These are phyloP conservation scores for Branchellion lobata DNA, from an alignment of 2,888 invertebrate species.

Conservation along the genomic window DNA sequence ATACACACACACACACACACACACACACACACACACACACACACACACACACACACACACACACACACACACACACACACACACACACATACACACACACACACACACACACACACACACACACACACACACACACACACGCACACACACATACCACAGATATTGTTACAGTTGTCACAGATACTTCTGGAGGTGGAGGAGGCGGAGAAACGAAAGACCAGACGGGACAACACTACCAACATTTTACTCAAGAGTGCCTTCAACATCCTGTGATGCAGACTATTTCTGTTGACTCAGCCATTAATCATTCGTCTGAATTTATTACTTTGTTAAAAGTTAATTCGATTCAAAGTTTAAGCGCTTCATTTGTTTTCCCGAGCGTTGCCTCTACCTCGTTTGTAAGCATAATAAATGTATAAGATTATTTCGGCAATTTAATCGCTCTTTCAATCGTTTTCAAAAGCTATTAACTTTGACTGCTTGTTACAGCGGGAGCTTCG, in stretches of 20 bases:
- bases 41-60: slow-evolving; percentile 20
- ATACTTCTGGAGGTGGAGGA: neutral
- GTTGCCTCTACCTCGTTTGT: too few relatives aligned
- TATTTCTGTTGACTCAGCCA: too few relatives aligned
- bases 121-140: slow-evolving; percentile 18
- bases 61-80: slow-evolving; percentile 18
- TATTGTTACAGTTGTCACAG: neutral
- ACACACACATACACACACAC: slow-evolving; percentile 10
- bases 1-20: slow-evolving; percentile 33
- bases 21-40: slow-evolving; percentile 7
- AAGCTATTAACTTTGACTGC: too few relatives aligned
- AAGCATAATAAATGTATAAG: too few relatives aligned
- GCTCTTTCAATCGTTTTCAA: too few relatives aligned
- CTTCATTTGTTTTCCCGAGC: too few relatives aligned
- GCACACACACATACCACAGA: neutral
- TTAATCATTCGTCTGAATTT: too few relatives aligned
- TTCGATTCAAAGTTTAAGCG: too few relatives aligned
- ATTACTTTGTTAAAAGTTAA: too few relatives aligned
- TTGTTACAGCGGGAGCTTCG: too few relatives aligned
- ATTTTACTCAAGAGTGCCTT: neutral
- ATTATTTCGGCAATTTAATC: too few relatives aligned
- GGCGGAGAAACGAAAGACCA: neutral
- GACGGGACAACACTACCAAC: neutral
- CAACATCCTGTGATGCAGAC: neutral
- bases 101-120: slow-evolving; percentile 28